Base-by-base conservation (phyloP, 1,140 invertebrate species). In the Apis cerana region DNA sequence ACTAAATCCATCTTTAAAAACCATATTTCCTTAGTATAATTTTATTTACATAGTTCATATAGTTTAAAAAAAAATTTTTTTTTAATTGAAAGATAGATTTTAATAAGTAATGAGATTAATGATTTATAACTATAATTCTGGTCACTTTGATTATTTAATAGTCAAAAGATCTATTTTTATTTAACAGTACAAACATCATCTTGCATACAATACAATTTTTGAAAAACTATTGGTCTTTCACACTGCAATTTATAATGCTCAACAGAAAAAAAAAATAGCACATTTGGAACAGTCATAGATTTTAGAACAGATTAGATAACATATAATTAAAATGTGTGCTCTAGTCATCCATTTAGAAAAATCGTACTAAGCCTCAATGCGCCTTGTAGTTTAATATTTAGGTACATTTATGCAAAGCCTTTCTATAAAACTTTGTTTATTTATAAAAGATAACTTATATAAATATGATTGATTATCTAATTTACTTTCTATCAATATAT, bases 1-100 rank as follows among this genome's bases (percentile, higher is more conserved):
- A 93, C 95, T 96, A 64, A 95, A 97, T 94, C 96, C 96, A 75
- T 94, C 95, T 85, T 95, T 96, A 90, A 95, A 96, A 93, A 94
- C 96, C 84, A 94, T 97, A 88, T 97, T 97, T 93, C 96, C 96
- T 68, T 94, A 95, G 89, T 94, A 96, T 91, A 96, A 89, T 91
- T 93, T 76, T 93, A 94, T 83, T 94, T 77, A 91, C 81, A 68
- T 68, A 56, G 0, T 43, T 84, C 17, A 70, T 70, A 62, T 11
- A 67, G 8, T 71, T 62, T 67, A 70, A 58, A 54, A 65, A 54
- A 85, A 70, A 56, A 86, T 70, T 65, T 74, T 68, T 67, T 59
- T 54, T 64, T 81, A 17, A 58, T 48, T 33, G 19, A 23, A 58
- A 68, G 17, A 43, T 33, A n/a, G 43, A 50, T 68, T n/a, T 21